Percentiles rank a stretch among this genome's conserved stretches.
phyloP scores from a whole-genome alignment of 37 sponge, comb jelly and placozoan genomes.

The Tethya wilhelma region DNA sequence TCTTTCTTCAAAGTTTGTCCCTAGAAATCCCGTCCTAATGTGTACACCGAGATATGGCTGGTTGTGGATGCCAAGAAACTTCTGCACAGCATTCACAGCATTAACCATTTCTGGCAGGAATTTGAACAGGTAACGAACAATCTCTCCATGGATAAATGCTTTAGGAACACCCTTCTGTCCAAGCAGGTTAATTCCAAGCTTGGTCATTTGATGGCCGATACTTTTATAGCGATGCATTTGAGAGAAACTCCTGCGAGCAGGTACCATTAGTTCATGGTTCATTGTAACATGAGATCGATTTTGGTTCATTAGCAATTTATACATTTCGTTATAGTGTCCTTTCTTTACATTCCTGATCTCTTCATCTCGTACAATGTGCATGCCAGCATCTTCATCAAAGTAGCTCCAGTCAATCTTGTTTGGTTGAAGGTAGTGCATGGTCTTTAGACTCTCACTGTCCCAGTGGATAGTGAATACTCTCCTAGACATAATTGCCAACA shows the following conservation, averaged over 20 bases:
- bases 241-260: background rate
- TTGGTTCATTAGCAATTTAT: background rate
- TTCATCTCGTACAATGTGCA: too few species aligned
- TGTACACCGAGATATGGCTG: conserved; percentile 32
- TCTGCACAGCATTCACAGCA: background rate
- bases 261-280: background rate
- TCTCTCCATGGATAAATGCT: background rate
- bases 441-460: background rate
- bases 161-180: background rate
- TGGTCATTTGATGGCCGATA: background rate
- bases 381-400: background rate
- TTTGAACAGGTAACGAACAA: conserved; percentile 28
- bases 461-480: conserved; percentile 7
- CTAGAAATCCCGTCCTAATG: conserved; percentile 50
- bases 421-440: conserved; percentile 1
- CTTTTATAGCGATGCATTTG: background rate
- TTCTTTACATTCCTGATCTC: too few species aligned
- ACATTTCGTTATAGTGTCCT: too few species aligned
- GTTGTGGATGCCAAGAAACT: background rate
- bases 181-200: background rate
- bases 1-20: conserved; percentile 15
- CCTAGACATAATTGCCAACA: background rate
- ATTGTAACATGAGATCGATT: background rate
- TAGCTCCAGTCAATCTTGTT: background rate
- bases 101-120: background rate